Base-by-base conservation (phyloP, 53 echinoderm and acorn worm genomes). In the Patiria pectinifera region DNA sequence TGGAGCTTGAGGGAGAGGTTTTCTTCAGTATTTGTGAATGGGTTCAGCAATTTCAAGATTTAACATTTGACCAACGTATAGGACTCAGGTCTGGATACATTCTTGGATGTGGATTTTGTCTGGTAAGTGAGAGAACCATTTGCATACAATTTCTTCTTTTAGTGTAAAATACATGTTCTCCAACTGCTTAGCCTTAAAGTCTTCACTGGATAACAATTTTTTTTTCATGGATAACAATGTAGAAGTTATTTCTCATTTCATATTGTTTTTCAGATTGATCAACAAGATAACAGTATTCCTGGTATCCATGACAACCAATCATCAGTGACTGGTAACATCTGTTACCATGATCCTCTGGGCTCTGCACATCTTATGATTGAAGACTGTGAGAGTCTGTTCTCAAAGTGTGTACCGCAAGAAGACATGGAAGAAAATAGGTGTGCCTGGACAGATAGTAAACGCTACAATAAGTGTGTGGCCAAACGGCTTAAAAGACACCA, bases 81-180 rank as follows among this genome's bases (percentile, higher is more conserved):
- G 94, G 96, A 45, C 71, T 96, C 58, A 63, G 80, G 80, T 83
- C 91, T 23, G 83, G 66, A 62, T 96, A 94, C 63, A 16, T 45
- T 6, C 2, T 47, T 18, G 92, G 92, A 80, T 94, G 95, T 53
- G 87, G 78, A 62, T 87, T 74, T 22, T 96, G 96, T 84, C 87
- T n/a, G 86, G 96, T 95, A 83, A 91, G 96, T 21, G 69, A 48
- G 35, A 35, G 35, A 35, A 35, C 35, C 35, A 35, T 35, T 35
- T 35, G 35, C 35, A 35, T 35, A 35, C 35, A 35, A 35, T 35
- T 35, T 35, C 35, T 35, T 35, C 35, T 35, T 35, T 35, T 35
- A 35, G 35, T 35, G 35, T 35, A 35, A 35, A 35, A 35, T 35
- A 35, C 35, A 35, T 35, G 35, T 35, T 35, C 35, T 35, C 35